Conservation (phyloP, 2,888 invertebrate genomes). For the Erynnis tages region DNA sequence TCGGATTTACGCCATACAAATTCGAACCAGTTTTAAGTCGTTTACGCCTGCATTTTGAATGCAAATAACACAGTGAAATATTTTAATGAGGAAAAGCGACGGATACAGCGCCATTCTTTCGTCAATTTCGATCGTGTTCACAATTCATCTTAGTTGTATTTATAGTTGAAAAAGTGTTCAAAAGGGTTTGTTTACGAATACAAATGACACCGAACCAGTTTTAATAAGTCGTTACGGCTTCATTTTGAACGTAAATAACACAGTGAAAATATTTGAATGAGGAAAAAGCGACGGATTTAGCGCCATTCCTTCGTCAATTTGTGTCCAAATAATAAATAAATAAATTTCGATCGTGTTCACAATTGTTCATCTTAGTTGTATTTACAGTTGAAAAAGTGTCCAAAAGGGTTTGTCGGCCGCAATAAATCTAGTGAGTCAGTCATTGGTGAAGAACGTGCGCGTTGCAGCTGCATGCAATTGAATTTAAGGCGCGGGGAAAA, state of each 20-base stretch:
- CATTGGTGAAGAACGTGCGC: constrained; percentile 19
- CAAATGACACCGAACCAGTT: too few species aligned
- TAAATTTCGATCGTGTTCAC: too few species aligned
- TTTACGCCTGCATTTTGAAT: neutral
- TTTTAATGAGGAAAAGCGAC: neutral
- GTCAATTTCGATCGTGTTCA: too few species aligned
- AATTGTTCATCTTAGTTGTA: neutral
- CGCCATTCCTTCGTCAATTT: neutral
- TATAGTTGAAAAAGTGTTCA: neutral
- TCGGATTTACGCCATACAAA: constrained; percentile 12
- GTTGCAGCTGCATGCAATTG: constrained; percentile 42
- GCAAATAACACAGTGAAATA: neutral
- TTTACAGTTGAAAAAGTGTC: neutral
- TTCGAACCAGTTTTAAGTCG: constrained; percentile 13
- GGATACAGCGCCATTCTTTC: neutral
- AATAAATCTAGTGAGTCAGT: constrained; percentile 25
- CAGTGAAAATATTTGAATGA: neutral
- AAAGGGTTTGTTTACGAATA: constrained; percentile 5
- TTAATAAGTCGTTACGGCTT: too few species aligned
- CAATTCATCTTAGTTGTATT: neutral
- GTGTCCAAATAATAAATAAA: too few species aligned
- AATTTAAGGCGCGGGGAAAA: constrained; percentile 40
- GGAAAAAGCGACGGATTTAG: neutral
- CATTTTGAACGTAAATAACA: too few species aligned
- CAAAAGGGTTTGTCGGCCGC: constrained; percentile 3